Base-by-base conservation (phyloP, 2,113 vertebrate genomes). In the Monarcha castaneiventris region DNA sequence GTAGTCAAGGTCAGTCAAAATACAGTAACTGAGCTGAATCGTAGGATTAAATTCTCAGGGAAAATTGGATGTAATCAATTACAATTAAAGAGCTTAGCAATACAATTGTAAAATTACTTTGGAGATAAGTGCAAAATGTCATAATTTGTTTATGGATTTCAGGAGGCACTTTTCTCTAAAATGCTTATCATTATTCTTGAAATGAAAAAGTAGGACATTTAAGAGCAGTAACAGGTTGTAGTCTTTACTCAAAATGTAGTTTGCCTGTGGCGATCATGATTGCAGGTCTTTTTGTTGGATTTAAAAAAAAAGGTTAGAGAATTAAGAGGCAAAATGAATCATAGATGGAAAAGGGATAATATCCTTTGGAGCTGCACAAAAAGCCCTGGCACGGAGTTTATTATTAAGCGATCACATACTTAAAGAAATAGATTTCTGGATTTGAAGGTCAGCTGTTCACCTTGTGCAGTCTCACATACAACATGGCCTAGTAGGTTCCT, bases 141-240 rank as follows among this genome's bases (percentile, higher is more conserved):
- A 21, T 93, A 80, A 93, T 95, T 97, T 97, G 86, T 94, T 96
- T 96, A 96, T 93, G 63, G 63, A 94, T 95, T 95, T 93, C 39
- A 51, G 48, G 90, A 96, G 75, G 35, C 32, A 52, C 91, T 69
- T 96, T 96, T 85, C 26, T 84, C 35, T 94, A 91, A 94, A 90
- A 84, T 83, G 29, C 30, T 48, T 90, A n/a, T 88, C 84, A 84
- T 64, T 82, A 56, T 95, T 63, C 66, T 96, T 92, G 33, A 41
- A 95, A 93, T 94, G 76, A 94, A 94, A 77, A 94, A 66, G 14
- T 58, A 48, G 55, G 68, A 85, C 59, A 91, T 93, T 90, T 77
- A 87, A 89, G 74, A 77, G 54, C 14, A 63, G 73, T 90, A 84
- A 59, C 43, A 87, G 19, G 30, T 90, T 81, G 72, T 71, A 93